A percentile compares a stretch with the other conserved stretches of the same genome.
These are phyloP conservation scores for Platichthys flesus DNA, from an alignment of 2,113 vertebrate species.

Conservation along the genomic window DNA sequence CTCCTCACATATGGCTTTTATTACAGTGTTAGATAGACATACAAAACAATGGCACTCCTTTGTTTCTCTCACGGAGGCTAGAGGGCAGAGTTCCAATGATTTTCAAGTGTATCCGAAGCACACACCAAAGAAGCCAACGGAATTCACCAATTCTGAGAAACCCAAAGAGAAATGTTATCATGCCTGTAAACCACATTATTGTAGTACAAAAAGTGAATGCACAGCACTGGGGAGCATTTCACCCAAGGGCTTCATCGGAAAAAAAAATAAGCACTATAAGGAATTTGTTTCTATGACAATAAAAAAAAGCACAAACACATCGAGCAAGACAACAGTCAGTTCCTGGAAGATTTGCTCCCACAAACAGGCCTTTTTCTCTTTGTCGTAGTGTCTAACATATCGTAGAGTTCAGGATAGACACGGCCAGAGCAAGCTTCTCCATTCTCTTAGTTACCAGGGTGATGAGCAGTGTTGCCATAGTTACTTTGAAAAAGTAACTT, in stretches of 20 bases:
- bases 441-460: too few relatives aligned
- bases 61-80: conserved; percentile 26
- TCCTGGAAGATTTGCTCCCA: neutral
- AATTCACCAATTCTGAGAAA: too few relatives aligned
- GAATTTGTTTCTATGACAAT: neutral
- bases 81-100: conserved; percentile 1
- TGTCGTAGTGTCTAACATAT: neutral
- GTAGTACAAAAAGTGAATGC: too few relatives aligned
- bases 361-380: neutral
- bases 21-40: conserved; percentile 60
- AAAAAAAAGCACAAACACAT: neutral
- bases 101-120: neutral
- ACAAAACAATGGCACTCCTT: conserved; percentile 55
- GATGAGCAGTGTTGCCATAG: too few relatives aligned
- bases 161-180: too few relatives aligned
- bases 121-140: neutral
- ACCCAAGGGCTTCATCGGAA: too few relatives aligned
- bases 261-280: too few relatives aligned
- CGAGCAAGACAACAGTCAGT: neutral
- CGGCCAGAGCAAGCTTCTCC: too few relatives aligned
- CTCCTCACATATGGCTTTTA: conserved; percentile 53
- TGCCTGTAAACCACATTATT: too few relatives aligned
- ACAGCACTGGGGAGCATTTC: too few relatives aligned
- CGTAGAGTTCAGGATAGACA: neutral
- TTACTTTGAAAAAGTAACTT: too few relatives aligned